phyloP scores from a whole-genome alignment of 2,888 invertebrate genomes.

The Dasysyrphus tricinctus region DNA sequence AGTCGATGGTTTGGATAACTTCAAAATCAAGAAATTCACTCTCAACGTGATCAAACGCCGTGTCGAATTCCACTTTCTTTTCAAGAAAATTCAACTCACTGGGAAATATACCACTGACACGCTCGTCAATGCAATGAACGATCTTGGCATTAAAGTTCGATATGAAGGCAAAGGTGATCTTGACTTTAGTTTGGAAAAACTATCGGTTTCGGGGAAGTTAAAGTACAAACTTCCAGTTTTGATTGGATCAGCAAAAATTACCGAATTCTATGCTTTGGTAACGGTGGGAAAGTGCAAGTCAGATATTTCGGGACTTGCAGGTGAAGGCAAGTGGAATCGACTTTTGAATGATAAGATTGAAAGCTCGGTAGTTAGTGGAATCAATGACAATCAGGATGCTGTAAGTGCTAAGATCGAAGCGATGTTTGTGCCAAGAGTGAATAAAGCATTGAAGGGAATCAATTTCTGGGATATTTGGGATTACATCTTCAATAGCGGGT shows the following conservation, averaged over 20 bases:
- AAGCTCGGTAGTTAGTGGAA: conserved; percentile 78
- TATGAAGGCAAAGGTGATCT: conserved; percentile 79
- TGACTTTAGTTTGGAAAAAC: conserved; percentile 79
- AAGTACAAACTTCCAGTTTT: conserved; percentile 79
- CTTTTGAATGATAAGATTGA: conserved; percentile 80
- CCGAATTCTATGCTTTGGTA: conserved; percentile 77
- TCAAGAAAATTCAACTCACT: conserved; percentile 78
- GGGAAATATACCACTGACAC: conserved; percentile 80
- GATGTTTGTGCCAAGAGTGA: conserved; percentile 78
- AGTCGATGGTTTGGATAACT: conserved; percentile 80
- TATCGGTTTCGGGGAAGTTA: conserved; percentile 78
- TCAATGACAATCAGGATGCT: conserved; percentile 80
- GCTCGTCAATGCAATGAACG: conserved; percentile 78
- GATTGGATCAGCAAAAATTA: conserved; percentile 79
- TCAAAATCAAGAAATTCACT: conserved; percentile 79
- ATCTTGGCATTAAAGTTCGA: conserved; percentile 79
- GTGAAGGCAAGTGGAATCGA: conserved; percentile 78
- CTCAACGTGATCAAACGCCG: conserved; percentile 79
- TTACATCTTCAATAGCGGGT: conserved; percentile 76
- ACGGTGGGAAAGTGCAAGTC: conserved; percentile 79
- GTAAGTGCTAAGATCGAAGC: conserved; percentile 76
- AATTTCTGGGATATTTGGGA: conserved; percentile 77
- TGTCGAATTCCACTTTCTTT: conserved; percentile 79
- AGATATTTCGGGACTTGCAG: conserved; percentile 78
- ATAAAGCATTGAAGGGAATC: conserved; percentile 79